These are phyloP conservation scores for Lepus timidus DNA, from an alignment of 2,113 vertebrate species.

Conservation along the genomic window DNA sequence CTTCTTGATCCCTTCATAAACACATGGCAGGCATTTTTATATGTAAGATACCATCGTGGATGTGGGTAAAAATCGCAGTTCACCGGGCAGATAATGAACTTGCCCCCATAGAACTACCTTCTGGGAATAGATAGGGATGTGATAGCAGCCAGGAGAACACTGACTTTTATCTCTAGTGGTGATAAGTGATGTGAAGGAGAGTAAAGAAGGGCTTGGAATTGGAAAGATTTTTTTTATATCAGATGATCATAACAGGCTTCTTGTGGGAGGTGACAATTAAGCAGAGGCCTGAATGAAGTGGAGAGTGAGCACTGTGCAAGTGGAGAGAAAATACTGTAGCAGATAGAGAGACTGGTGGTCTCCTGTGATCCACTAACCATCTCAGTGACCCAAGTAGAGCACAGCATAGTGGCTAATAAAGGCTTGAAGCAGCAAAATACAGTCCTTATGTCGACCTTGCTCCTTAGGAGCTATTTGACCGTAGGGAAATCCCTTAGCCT, in stretches of 20 bases:
- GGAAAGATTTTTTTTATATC: neutral
- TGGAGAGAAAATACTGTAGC: neutral
- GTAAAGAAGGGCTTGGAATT: neutral
- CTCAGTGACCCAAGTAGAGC: too few relatives aligned
- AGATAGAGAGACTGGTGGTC: neutral
- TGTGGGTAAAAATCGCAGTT: neutral
- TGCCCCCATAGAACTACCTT: neutral
- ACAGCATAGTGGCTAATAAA: neutral
- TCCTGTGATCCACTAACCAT: neutral
- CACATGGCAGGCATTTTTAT: fast-evolving
- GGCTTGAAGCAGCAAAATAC: too few relatives aligned
- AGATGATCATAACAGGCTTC: neutral
- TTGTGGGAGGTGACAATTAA: neutral
- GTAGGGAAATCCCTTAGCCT: neutral
- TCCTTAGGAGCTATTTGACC: neutral
- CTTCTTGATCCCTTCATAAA: neutral
- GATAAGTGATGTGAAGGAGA: neutral
- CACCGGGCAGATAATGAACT: neutral
- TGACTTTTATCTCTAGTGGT: neutral
- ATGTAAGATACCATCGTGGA: neutral
- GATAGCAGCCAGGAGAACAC: neutral
- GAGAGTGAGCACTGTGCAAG: fast-evolving
- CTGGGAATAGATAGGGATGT: neutral
- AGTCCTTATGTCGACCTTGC: fast-evolving
- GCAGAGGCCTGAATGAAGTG: neutral